Percentiles rank a stretch among this genome's conserved stretches.
Evolutionary conservation across 2,113 vertebrate species (phyloP).

Genomic region (Dipodomys merriami): DNA sequence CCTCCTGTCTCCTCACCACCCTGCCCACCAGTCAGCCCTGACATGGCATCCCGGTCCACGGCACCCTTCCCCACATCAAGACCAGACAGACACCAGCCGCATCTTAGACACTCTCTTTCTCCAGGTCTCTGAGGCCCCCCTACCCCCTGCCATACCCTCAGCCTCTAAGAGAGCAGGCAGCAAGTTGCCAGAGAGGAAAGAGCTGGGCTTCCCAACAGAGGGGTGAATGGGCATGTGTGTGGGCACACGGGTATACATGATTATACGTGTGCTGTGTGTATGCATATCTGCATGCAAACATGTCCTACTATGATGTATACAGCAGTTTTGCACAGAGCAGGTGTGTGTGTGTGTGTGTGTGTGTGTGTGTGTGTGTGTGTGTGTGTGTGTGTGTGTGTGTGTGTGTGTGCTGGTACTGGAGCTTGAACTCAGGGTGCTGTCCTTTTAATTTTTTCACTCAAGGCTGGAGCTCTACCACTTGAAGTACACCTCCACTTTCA

Average conservation of each 20-base stretch:
- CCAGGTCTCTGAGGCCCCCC: neutral
- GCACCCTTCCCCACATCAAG: neutral
- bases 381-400: no score
- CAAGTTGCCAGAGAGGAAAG: neutral
- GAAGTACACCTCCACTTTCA: no score
- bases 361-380: no score
- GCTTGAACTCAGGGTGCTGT: no score
- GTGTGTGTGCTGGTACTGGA: no score
- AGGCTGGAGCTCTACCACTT: no score
- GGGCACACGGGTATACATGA: fast-evolving
- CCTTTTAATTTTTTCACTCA: no score
- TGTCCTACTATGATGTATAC: fast-evolving
- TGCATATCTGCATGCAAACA: no score
- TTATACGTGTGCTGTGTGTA: neutral
- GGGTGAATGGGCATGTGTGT: no score
- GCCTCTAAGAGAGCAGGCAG: neutral
- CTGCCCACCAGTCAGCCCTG: neutral
- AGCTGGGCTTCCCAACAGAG: neutral
- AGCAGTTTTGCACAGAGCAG: neutral
- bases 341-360: no score
- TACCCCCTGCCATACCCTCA: neutral
- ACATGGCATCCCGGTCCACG: neutral
- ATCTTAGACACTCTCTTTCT: neutral
- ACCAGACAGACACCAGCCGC: neutral
- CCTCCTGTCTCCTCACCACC: neutral